Base-by-base conservation (phyloP, 92 coral and sea anemone species). In the Pocillopora grandis region DNA sequence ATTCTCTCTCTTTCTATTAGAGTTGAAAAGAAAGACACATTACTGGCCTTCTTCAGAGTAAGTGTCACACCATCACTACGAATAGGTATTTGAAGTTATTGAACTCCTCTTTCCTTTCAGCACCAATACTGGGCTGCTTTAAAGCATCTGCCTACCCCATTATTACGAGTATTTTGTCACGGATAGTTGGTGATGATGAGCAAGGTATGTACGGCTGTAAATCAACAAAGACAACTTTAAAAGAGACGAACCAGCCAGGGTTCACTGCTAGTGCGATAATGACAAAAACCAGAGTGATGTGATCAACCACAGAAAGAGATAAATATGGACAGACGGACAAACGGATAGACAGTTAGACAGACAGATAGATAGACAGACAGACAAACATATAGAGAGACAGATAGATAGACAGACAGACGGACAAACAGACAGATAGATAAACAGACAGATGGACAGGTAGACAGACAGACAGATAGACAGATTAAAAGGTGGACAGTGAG, bases 121-220 rank as follows among this genome's bases (percentile, higher is more conserved):
- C 90, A 68, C 96, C 98, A 1, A 84, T 87, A 37, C 82, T 93
- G 23, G 92, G 92, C 42, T 71, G 93, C 80, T 82, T 88, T 35
- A 78, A 84, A 55, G 90, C 94, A n/a, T 88, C 90, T 17, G 89
- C 78, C 58, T 75, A 76, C 23, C 95, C 98, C 6, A 87, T 89
- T 49, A 79, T 91, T 63, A 66, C 86, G 27, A 88, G 90, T 17
- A 89, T 95, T 78, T 78, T 88, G 86, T 91, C 98, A 17, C 82
- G 91, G 23, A 85, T 89, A 70, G 88, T 90, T 3, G 82, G 88
- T n/a, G 78, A 35, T 4, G 83, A 92, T 12, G 87, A 92, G 62
- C 92, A 86, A 66, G 84, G 84, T 80, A 69, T 33, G 84, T 58
- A 20, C 10, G 14, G n/a, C 2, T 23, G 72, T 27, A 10, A 83